A percentile compares a stretch with the other conserved stretches of the same genome.
phyloP scores from a whole-genome alignment of 2,797 vertebrate genomes.

The Pipistrellus nathusii region DNA sequence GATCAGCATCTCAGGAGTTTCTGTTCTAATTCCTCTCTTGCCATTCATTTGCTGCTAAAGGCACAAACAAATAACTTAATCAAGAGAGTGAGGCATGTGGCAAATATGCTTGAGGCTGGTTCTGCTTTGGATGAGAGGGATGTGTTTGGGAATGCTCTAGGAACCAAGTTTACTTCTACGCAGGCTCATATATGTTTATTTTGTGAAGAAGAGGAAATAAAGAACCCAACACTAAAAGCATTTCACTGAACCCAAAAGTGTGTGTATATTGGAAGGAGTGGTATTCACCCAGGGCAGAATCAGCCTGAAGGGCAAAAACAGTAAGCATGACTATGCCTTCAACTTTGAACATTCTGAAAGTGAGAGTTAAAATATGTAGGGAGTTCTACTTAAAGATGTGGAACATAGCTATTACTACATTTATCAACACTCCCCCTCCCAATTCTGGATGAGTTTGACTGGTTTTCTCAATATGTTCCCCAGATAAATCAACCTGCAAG shows the following conservation, averaged over 20 bases:
- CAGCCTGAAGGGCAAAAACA: background rate
- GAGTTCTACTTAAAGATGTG: background rate
- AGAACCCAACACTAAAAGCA: background rate
- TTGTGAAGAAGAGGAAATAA: background rate
- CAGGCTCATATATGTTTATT: background rate
- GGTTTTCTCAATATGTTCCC: background rate
- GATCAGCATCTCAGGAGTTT: background rate
- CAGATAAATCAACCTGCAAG: accelerated
- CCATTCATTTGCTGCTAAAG: slow-evolving; percentile 9
- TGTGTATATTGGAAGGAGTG: background rate
- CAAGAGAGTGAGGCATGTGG: background rate
- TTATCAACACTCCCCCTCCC: accelerated
- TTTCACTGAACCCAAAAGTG: background rate
- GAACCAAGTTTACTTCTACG: background rate
- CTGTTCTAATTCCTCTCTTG: slow-evolving; percentile 25
- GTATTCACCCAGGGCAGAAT: background rate
- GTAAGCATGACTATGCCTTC: background rate
- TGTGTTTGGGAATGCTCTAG: background rate
- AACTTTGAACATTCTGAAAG: background rate
- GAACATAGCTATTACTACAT: background rate
- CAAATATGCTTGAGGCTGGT: background rate
- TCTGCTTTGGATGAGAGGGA: background rate
- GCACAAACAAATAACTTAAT: slow-evolving; percentile 30
- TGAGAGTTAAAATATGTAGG: background rate
- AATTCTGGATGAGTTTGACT: background rate